phyloP scores from a whole-genome alignment of 2,888 invertebrate species.

The Callinectes sapidus region DNA sequence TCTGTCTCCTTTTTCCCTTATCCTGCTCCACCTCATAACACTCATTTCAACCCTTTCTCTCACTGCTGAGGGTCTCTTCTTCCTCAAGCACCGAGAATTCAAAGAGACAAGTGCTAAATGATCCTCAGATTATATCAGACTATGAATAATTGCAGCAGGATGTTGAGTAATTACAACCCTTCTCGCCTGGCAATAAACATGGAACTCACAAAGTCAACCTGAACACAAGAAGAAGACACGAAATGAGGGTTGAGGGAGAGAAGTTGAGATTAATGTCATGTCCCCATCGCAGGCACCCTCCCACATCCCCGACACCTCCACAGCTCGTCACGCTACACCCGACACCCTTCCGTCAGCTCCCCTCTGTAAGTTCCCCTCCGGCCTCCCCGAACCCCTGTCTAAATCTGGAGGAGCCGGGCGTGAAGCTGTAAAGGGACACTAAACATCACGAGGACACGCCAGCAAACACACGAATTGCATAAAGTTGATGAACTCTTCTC shows the following conservation, averaged over 20 bases:
- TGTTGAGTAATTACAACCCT: neutral
- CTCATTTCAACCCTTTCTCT: neutral
- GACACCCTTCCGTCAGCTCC: slow-evolving; percentile 33
- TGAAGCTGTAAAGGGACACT: slow-evolving; percentile 28
- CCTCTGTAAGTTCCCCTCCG: neutral
- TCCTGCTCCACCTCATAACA: neutral
- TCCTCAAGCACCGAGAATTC: neutral
- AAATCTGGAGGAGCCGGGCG: slow-evolving; percentile 30
- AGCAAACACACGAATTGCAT: slow-evolving; percentile 3
- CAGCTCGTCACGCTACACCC: slow-evolving; percentile 39
- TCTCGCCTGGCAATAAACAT: neutral
- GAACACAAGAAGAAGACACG: neutral
- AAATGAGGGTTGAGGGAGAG: neutral
- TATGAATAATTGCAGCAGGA: neutral
- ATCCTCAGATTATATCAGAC: neutral
- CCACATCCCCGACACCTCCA: neutral
- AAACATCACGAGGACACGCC: slow-evolving; percentile 21
- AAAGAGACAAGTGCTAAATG: slow-evolving; percentile 24
- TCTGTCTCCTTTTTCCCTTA: neutral
- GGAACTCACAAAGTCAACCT: neutral
- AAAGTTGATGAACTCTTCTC: neutral
- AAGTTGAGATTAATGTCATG: neutral
- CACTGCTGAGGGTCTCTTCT: neutral
- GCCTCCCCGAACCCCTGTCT: slow-evolving; percentile 5
- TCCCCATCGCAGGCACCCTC: slow-evolving; percentile 8